phyloP scores from a whole-genome alignment of 2,113 vertebrate genomes.

The Struthidea cinerea region DNA sequence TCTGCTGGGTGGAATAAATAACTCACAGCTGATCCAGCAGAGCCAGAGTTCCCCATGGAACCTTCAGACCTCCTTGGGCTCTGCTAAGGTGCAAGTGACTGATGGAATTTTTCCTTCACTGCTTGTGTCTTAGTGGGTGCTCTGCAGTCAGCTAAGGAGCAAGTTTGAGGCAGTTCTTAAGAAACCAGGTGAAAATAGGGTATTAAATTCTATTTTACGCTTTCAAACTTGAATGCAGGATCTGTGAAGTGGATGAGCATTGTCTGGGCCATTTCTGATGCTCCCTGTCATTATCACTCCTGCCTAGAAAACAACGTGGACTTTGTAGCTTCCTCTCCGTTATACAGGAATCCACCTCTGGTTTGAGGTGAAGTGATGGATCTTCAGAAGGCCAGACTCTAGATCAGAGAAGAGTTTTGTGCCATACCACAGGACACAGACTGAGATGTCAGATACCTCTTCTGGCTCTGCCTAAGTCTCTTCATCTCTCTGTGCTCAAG shows the following conservation, averaged over 20 bases:
- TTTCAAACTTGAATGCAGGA: background rate
- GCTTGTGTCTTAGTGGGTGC: background rate
- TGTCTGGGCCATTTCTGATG: background rate
- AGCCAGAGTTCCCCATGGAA: fast-evolving
- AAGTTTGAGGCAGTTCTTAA: background rate
- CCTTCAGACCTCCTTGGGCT: background rate
- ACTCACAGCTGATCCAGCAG: background rate
- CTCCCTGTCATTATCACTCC: background rate
- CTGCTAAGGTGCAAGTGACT: background rate
- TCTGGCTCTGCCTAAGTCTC: background rate
- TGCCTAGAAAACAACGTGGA: background rate
- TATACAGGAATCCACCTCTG: background rate
- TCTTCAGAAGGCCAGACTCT: background rate
- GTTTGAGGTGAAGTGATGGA: background rate
- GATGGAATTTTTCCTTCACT: background rate
- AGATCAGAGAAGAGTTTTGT: background rate
- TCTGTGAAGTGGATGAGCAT: background rate
- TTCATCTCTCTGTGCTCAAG: background rate
- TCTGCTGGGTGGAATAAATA: background rate
- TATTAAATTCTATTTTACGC: background rate
- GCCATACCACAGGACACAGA: background rate
- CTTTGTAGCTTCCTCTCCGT: background rate
- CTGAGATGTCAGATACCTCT: background rate
- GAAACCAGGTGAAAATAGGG: background rate
- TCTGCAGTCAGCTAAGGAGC: background rate